Base-by-base conservation (phyloP, 2,797 vertebrate genomes). In the Eulemur rubriventer region DNA sequence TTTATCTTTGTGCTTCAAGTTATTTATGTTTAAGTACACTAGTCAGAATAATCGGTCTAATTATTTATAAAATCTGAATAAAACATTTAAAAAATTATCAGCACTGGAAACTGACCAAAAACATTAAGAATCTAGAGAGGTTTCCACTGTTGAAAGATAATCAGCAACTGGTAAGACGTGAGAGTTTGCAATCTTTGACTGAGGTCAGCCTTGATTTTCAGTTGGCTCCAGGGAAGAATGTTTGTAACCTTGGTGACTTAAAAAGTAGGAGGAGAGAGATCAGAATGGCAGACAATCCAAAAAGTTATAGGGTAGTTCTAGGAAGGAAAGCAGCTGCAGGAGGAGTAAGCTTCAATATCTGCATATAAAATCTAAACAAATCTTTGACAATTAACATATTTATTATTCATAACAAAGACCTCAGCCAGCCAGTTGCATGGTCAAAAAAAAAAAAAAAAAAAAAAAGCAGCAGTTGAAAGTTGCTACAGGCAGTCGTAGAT, bases 11-110 rank as follows among this genome's bases (percentile, higher is more conserved):
- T 59, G 41, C 5, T 67, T 92, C 76, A 86, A 92, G 12, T 83
- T 82, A 17, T 63, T 83, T 78, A 17, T 69, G 22, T 70, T 84
- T 73, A 63, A 73, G 46, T 65, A 89, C 6, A 1, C 73, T 88
- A 75, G 28, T 84, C 38, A 81, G 24, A 72, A 22, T 43, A 81
- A 72, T 61, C 3, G 10, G 85, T 33, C 6, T 89, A 76, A 78
- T 46, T 30, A 90, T 76, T 90, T 81, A 55, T 63, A 87, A 84
- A 78, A 78, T 78, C 7, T 81, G 12, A 93, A 41, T 18, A 85
- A 83, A 90, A 28, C 48, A 84, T 38, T 41, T 55, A 86, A 69
- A 76, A 35, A 72, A 33, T 63, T 67, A 57, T 52, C 69, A 63
- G 12, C 7, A 89, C 33, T 67, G 26, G 28, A 63, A 14, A 75